These are phyloP conservation scores for Harlomillsia oculata DNA, from an alignment of 1,140 invertebrate genomes.

Conservation along the genomic window DNA sequence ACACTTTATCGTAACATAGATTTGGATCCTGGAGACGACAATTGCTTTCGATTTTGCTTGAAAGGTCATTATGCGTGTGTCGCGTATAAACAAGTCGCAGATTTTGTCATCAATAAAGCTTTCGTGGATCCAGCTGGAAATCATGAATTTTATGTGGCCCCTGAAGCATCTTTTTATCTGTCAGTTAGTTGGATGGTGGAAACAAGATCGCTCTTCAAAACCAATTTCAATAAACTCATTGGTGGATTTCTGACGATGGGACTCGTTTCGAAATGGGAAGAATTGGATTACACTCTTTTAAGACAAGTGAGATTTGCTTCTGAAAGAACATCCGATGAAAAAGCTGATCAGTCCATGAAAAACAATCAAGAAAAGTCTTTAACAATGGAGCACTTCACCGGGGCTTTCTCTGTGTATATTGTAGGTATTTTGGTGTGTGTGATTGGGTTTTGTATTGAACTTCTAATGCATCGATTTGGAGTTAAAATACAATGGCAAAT, in stretches of 20 bases:
- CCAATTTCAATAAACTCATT: neutral
- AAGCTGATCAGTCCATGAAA: neutral
- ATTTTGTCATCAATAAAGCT: neutral
- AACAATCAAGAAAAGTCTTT: neutral
- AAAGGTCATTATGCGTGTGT: slow-evolving; percentile 4
- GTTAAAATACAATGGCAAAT: no score
- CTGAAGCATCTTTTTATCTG: neutral
- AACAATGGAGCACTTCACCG: neutral
- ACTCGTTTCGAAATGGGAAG: neutral
- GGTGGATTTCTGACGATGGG: neutral
- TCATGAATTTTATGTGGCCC: neutral
- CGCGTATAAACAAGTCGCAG: neutral
- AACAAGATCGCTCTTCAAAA: neutral
- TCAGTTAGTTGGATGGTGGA: neutral
- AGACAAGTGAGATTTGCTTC: neutral
- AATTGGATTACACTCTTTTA: neutral
- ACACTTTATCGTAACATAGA: slow-evolving; percentile 1
- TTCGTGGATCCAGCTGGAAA: neutral
- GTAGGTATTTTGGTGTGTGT: neutral
- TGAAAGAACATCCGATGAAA: neutral
- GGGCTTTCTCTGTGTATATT: neutral
- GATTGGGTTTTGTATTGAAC: neutral
- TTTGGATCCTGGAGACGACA: slow-evolving; percentile 1
- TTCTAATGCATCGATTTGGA: no score
- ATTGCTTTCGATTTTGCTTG: neutral